A percentile compares a stretch with the other conserved stretches of the same genome.
Conservation (phyloP, 1,140 invertebrate species). For the Cataglyphis hispanica region DNA sequence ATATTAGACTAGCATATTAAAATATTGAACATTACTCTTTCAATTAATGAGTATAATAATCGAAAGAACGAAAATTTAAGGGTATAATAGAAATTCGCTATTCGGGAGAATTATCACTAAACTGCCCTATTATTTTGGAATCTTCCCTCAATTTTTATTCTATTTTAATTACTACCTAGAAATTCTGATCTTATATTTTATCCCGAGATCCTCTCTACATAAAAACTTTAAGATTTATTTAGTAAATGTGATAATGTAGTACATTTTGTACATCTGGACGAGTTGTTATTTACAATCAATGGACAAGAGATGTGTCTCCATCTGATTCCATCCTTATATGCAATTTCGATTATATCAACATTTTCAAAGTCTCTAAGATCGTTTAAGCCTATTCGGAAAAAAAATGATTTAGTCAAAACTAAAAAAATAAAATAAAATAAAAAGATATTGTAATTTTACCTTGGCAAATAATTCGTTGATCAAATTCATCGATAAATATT, state of each 20-base stretch:
- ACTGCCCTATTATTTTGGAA: too few relatives aligned
- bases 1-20: slow-evolving; percentile 6
- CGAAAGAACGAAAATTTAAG: background rate
- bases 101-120: too few relatives aligned
- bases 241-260: slow-evolving; percentile 64
- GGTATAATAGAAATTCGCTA: too few relatives aligned
- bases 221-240: slow-evolving; percentile 30
- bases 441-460: slow-evolving; percentile 70
- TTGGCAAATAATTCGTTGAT: slow-evolving; percentile 80
- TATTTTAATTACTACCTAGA: too few relatives aligned
- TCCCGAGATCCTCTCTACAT: background rate
- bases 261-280: slow-evolving; percentile 79
- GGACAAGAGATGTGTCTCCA: slow-evolving; percentile 82
- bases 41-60: slow-evolving; percentile 16
- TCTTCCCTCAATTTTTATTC: too few relatives aligned
- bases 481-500: slow-evolving; percentile 82
- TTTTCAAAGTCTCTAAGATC: slow-evolving; percentile 53
- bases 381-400: slow-evolving; percentile 52
- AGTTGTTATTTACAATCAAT: slow-evolving; percentile 79
- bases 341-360: slow-evolving; percentile 68
- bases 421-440: too few relatives aligned
- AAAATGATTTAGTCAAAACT: slow-evolving; percentile 40
- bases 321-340: slow-evolving; percentile 78
- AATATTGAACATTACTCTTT: background rate
- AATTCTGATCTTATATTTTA: too few relatives aligned